Evolutionary conservation across 2,113 vertebrate genomes (phyloP).

Genomic region (Elgaria multicarinata): DNA sequence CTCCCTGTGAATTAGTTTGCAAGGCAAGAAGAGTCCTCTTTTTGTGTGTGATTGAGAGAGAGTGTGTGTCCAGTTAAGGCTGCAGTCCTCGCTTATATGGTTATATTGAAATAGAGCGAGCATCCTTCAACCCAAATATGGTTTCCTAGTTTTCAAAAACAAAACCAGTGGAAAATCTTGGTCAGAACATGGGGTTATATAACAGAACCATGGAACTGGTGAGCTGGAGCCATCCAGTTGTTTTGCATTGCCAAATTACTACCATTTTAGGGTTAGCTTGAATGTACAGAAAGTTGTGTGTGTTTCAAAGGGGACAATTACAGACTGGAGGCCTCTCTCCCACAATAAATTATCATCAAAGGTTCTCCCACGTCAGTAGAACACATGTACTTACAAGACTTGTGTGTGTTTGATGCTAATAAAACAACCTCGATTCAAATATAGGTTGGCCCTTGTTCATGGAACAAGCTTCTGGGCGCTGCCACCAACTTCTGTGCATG

Average conservation of each 20-base stretch:
- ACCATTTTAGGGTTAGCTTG: constrained; percentile 62
- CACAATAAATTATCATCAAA: constrained; percentile 79
- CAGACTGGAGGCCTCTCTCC: constrained; percentile 68
- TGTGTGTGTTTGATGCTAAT: constrained; percentile 79
- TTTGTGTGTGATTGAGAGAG: background rate
- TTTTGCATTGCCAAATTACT: constrained; percentile 49
- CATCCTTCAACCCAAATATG: background rate
- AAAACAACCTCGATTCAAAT: constrained; percentile 77
- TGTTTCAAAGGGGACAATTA: constrained; percentile 73
- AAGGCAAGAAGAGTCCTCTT: background rate
- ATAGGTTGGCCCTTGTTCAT: constrained; percentile 67
- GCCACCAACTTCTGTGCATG: constrained; percentile 41
- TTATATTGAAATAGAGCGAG: background rate
- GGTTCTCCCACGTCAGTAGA: constrained; percentile 72
- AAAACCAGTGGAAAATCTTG: background rate
- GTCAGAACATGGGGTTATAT: background rate
- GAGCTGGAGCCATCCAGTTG: background rate
- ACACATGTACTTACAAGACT: constrained; percentile 77
- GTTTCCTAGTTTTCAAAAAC: background rate
- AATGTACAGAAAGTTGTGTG: constrained; percentile 58
- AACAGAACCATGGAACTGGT: background rate
- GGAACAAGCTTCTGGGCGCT: constrained; percentile 68
- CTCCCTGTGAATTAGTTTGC: background rate
- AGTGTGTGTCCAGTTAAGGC: background rate
- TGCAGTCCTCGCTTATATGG: background rate